phyloP scores from a whole-genome alignment of 2,797 vertebrate species.

The Enteromius argenteus region DNA sequence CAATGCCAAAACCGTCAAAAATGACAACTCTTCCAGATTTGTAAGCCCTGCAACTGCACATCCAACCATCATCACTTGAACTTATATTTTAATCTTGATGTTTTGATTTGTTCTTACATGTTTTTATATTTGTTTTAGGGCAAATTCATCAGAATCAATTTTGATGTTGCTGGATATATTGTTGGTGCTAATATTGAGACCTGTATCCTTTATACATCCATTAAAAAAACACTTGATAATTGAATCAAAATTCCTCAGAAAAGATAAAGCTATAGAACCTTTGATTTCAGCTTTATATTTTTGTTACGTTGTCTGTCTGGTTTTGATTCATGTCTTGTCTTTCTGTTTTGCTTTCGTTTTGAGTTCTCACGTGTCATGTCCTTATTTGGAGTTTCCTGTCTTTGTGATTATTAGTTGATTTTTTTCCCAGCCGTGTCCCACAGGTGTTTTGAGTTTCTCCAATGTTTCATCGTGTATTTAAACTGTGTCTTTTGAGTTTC shows the following conservation, averaged over 20 bases:
- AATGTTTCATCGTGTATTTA: too few species aligned
- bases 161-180: slow-evolving; percentile 91
- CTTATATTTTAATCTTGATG: neutral
- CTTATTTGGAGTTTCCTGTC: too few species aligned
- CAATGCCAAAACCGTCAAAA: slow-evolving; percentile 91
- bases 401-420: too few species aligned
- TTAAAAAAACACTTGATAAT: neutral
- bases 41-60: slow-evolving; percentile 73
- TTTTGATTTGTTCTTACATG: neutral
- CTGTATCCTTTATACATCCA: slow-evolving; percentile 84
- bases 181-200: slow-evolving; percentile 95
- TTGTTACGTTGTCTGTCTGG: too few species aligned
- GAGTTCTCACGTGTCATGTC: too few species aligned
- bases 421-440: too few species aligned
- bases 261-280: too few species aligned
- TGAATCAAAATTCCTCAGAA: neutral
- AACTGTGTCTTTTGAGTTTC: too few species aligned
- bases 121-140: slow-evolving; percentile 75
- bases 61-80: neutral
- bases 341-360: too few species aligned
- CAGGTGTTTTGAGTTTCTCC: too few species aligned
- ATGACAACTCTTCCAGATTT: slow-evolving; percentile 92
- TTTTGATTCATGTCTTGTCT: too few species aligned
- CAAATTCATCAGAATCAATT: slow-evolving; percentile 95
- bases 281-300: too few species aligned